Evolutionary conservation across 2,888 invertebrate species (phyloP).

Genomic region (Lasioglossum villosulum): DNA sequence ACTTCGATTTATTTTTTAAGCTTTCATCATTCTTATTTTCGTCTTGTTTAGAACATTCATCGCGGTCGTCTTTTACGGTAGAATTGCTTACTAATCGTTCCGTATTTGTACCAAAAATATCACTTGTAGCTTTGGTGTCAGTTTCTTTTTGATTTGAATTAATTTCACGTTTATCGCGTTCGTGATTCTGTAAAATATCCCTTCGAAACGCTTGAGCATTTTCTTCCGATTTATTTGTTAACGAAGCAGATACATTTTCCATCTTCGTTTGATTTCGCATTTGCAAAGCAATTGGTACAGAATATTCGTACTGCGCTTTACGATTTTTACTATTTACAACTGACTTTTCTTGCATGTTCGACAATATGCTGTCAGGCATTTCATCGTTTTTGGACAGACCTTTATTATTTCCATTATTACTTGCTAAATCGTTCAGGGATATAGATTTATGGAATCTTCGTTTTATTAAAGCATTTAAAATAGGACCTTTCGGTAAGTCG

Average conservation of each 20-base stretch:
- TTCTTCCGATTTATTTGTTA: conserved; percentile 53
- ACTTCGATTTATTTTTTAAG: conserved; percentile 8
- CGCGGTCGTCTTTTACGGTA: conserved; percentile 17
- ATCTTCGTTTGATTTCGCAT: conserved; percentile 77
- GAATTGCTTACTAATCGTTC: conserved; percentile 41
- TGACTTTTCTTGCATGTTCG: conserved; percentile 34
- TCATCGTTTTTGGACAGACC: conserved; percentile 26
- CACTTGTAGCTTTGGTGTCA: conserved; percentile 35
- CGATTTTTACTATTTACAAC: conserved; percentile 73
- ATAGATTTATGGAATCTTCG: conserved; percentile 48
- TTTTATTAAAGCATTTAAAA: conserved; percentile 75
- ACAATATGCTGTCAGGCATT: neutral
- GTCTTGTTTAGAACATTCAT: conserved; percentile 34
- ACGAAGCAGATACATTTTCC: conserved; percentile 35
- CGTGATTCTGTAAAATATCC: conserved; percentile 76
- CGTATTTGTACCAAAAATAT: conserved; percentile 24
- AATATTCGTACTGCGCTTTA: conserved; percentile 64
- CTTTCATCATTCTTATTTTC: conserved; percentile 22
- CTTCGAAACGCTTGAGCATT: conserved; percentile 63
- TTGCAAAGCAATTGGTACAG: conserved; percentile 78
- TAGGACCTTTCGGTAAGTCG: conserved; percentile 68
- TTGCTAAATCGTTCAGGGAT: conserved; percentile 11
- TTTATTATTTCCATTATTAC: conserved; percentile 18
- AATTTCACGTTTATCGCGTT: conserved; percentile 77
- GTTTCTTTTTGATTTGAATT: conserved; percentile 22